Evolutionary conservation across 1,140 invertebrate genomes (phyloP).

Genomic region (Potamilus streckersoni): DNA sequence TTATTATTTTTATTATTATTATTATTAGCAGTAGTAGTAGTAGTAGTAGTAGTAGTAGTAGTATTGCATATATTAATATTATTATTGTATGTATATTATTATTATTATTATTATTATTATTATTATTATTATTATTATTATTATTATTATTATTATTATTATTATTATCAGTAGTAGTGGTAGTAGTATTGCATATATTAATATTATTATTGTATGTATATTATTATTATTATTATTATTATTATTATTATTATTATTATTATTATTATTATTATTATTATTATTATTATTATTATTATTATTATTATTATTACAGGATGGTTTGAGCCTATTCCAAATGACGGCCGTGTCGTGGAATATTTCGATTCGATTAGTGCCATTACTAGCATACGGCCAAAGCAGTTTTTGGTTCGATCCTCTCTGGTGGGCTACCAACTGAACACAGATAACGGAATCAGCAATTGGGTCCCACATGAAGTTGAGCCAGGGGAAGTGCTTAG

Average conservation of each 20-base stretch:
- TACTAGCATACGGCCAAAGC: conserved; percentile 47
- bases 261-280: neutral
- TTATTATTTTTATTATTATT: neutral
- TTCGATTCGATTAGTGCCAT: conserved; percentile 61
- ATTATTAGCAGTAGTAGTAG: no score
- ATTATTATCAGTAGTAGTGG: no score
- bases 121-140: no score
- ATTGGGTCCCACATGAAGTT: conserved; percentile 59
- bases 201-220: neutral
- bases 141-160: no score
- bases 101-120: no score
- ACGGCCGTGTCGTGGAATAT: conserved; percentile 60
- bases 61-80: no score
- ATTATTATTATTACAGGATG: conserved; percentile 50
- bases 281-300: neutral
- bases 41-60: no score
- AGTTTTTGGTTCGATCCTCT: conserved; percentile 58
- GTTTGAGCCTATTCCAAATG: conserved; percentile 61
- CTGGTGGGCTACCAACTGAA: conserved; percentile 57
- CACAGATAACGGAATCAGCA: conserved; percentile 48
- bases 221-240: neutral
- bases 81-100: no score
- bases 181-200: no score
- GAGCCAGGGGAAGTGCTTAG: conserved; percentile 55
- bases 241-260: neutral